phyloP scores from a whole-genome alignment of 2,113 vertebrate genomes.

The Pantherophis guttatus region DNA sequence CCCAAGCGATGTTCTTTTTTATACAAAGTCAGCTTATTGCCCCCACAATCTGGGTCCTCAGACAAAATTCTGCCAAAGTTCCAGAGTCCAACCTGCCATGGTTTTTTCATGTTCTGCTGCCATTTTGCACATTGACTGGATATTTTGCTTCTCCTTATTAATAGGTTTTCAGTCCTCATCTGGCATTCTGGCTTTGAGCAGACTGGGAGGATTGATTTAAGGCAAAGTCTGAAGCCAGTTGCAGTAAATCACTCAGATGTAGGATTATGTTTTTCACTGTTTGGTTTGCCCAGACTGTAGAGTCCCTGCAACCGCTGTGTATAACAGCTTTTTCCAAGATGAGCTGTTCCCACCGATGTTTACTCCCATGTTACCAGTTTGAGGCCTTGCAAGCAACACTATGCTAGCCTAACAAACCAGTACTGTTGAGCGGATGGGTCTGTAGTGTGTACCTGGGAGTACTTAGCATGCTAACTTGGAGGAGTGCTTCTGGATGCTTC shows the following conservation, averaged over 20 bases:
- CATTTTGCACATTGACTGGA: neutral
- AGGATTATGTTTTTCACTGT: neutral
- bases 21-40: too few relatives aligned
- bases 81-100: neutral
- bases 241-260: neutral
- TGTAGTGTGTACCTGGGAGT: neutral
- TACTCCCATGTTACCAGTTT: neutral
- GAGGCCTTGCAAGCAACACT: neutral
- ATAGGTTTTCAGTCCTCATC: neutral
- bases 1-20: too few relatives aligned
- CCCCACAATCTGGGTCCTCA: too few relatives aligned
- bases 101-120: neutral
- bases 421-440: neutral
- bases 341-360: neutral
- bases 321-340: neutral
- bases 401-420: neutral
- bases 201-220: neutral
- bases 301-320: neutral
- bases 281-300: neutral
- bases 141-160: neutral
- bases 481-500: neutral
- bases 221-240: neutral
- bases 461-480: neutral
- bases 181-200: neutral
- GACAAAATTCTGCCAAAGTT: neutral